Percentiles rank a stretch among this genome's conserved stretches.
These are phyloP conservation scores for Drosophila triauraria DNA, from an alignment of 1,140 invertebrate species.

Conservation along the genomic window DNA sequence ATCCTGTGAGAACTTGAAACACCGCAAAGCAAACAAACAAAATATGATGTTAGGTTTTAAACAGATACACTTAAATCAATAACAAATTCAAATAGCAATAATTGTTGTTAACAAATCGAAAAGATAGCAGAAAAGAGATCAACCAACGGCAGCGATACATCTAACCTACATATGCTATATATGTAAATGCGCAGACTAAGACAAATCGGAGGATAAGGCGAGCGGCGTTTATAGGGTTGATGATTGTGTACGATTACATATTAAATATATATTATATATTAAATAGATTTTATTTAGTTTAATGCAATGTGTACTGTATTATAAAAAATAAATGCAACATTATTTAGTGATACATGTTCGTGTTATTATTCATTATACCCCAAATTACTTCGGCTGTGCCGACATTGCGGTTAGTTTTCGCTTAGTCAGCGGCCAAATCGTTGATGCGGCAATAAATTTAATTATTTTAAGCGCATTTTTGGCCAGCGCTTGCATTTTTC, in stretches of 20 bases:
- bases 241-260: constrained; percentile 63
- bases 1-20: constrained; percentile 66
- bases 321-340: constrained; percentile 83
- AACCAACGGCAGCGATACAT: constrained; percentile 33
- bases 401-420: constrained; percentile 39
- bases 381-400: constrained; percentile 1
- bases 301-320: constrained; percentile 81
- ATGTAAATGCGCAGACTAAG: constrained; percentile 43
- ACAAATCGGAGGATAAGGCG: constrained; percentile 46
- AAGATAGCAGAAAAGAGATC: constrained; percentile 28
- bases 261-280: constrained; percentile 72
- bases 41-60: constrained; percentile 47
- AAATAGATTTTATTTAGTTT: constrained; percentile 81
- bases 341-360: constrained; percentile 72
- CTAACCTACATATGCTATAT: constrained; percentile 49
- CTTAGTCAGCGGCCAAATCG: constrained; percentile 52
- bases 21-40: constrained; percentile 59
- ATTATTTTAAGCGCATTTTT: constrained; percentile 52
- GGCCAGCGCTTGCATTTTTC: constrained; percentile 28
- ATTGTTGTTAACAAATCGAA: constrained; percentile 75
- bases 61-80: constrained; percentile 66
- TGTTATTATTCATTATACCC: constrained; percentile 8
- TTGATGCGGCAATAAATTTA: constrained; percentile 43
- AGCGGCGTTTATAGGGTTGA: constrained; percentile 55
- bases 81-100: constrained; percentile 77